Base-by-base conservation (phyloP, 30 jellyfish, hydroid and myxozoan genomes). In the Hydractinia symbiolongicarpus region DNA sequence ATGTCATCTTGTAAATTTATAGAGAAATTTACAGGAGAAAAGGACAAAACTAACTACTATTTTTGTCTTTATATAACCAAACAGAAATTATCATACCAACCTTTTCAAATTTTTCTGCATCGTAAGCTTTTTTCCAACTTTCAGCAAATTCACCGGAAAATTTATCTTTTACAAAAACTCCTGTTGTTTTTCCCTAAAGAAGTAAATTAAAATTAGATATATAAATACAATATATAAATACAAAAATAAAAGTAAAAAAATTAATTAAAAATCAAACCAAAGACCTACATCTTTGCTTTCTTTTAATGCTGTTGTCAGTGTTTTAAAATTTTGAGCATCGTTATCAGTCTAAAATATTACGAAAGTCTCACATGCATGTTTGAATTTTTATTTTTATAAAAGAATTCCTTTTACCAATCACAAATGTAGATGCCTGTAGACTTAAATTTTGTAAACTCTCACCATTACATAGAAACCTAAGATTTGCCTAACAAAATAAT, bases 101-200 rank as follows among this genome's bases (percentile, higher is more conserved):
- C 95, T 87, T 87, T 79, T 83, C 95, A 11, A 92, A 79, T 9
- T 86, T 17, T 9, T 83, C 83, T 40, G 68, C 90, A 30, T 79
- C 84, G 58, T 84, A 81, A 14, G 72, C 85, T 53, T 83, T 88
- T 67, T 81, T 85, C 99, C 99, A 94, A 10, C 90, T 57, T 53
- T 82, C 90, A 61, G 88, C 94, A 81, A 94, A 94, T 57, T 88
- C 97, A 4, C 99, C 99, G 53, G 97, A 74, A 75, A 94, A 94
- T 67, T 85, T 94, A 72, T 94, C 99, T 83, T 94, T 94, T 70
- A 73, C 49, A 68, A 94, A 94, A 13, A 86, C 84, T 7, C 99
- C 99, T 55, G 82, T 73, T 19, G 77, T 87, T 68, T 84, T 81
- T 7, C 96, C 98, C 98, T 93, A 64, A 30, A 69, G 1, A 79